Conservation (phyloP, 2,797 vertebrate species). For the Oryzias dopingdopingensis region DNA sequence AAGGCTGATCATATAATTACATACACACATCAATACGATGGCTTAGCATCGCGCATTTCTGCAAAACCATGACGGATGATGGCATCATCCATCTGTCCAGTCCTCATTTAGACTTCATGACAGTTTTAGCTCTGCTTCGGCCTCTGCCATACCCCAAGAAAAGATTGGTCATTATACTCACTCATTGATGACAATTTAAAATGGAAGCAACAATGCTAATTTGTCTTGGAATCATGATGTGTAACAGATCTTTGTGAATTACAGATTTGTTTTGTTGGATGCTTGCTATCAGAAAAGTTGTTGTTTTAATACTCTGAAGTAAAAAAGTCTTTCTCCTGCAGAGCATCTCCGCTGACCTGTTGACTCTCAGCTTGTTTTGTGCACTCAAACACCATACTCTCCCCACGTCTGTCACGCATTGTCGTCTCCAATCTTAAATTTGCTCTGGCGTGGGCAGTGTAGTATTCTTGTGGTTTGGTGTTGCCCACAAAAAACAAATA, state of each 20-base stretch:
- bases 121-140: not conserved
- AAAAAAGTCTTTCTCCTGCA: not conserved
- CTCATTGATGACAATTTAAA: no score
- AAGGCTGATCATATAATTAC: conserved; percentile 1
- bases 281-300: no score
- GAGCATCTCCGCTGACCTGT: conserved; percentile 12
- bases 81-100: not conserved
- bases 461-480: conserved; percentile 60
- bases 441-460: conserved; percentile 57
- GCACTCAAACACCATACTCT: conserved; percentile 14
- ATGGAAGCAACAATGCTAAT: no score
- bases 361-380: conserved; percentile 39
- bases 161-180: not conserved
- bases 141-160: not conserved
- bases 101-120: not conserved
- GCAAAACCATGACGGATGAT: not conserved
- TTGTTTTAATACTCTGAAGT: not conserved
- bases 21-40: not conserved
- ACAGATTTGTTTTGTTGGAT: no score
- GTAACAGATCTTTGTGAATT: no score
- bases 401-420: conserved; percentile 35
- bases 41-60: not conserved
- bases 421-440: conserved; percentile 63
- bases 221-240: no score
- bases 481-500: conserved; percentile 65